These are phyloP conservation scores for Embiotoca jacksoni DNA, from an alignment of 2,113 vertebrate genomes.

Conservation along the genomic window DNA sequence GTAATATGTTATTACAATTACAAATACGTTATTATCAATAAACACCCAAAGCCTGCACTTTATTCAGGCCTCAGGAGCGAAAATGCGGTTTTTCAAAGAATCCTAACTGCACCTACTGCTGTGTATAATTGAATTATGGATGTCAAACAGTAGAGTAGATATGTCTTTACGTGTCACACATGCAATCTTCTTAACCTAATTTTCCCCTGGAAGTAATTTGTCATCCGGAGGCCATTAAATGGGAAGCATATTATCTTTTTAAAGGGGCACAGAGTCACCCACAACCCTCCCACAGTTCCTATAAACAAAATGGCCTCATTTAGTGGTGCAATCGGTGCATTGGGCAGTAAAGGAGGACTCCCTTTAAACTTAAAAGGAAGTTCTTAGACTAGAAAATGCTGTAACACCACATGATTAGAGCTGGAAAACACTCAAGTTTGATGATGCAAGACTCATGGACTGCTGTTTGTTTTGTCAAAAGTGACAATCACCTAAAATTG, in stretches of 20 bases:
- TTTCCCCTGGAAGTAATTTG: slow-evolving; percentile 86
- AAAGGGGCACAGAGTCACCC: slow-evolving; percentile 84
- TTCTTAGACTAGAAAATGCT: slow-evolving; percentile 10
- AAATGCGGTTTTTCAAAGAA: slow-evolving; percentile 25
- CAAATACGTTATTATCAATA: neutral
- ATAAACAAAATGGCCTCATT: slow-evolving; percentile 85
- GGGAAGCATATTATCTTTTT: slow-evolving; percentile 86
- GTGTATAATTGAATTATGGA: slow-evolving; percentile 69
- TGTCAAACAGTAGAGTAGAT: slow-evolving; percentile 70
- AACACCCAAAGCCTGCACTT: slow-evolving; percentile 3
- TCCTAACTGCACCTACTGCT: slow-evolving; percentile 38
- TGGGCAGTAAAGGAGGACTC: slow-evolving; percentile 68
- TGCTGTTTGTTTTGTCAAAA: slow-evolving; percentile 24
- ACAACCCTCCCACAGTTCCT: slow-evolving; percentile 82
- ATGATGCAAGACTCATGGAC: slow-evolving; percentile 25
- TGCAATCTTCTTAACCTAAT: slow-evolving; percentile 78
- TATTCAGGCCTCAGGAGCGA: neutral
- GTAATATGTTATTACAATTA: neutral
- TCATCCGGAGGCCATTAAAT: slow-evolving; percentile 86
- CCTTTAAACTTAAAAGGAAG: slow-evolving; percentile 72
- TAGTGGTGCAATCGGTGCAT: slow-evolving; percentile 76
- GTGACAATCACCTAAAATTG: no score
- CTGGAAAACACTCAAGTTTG: slow-evolving; percentile 17
- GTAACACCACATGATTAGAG: slow-evolving; percentile 20
- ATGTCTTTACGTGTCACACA: slow-evolving; percentile 78